Evolutionary conservation across 1,140 invertebrate genomes (phyloP), one percentile per base, ranked within the genome.

Genomic region (Rhizoglyphus robini): DNA sequence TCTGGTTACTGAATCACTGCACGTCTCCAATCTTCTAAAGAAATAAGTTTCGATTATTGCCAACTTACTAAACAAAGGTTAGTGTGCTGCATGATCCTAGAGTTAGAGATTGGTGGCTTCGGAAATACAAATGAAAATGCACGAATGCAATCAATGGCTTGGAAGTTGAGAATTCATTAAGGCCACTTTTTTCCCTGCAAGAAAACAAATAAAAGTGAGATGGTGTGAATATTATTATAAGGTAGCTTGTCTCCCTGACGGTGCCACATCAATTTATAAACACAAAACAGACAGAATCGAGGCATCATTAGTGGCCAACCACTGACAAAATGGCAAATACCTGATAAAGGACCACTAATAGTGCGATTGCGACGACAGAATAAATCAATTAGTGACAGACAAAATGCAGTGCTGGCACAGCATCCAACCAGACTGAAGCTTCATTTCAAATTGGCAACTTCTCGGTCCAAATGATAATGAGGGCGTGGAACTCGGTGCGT

Each of bases 1-100:
- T 69, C 87, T 88, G 71, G 88, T 91, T 79, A 94, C 88, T 70
- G 89, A 92, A n/a, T n/a, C n/a, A n/a, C n/a, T n/a, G n/a, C n/a
- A 78, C 90, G 82, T 82, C 93, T 94, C 80, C 91, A 83, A 75
- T 88, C 88, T 81, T 82, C 48, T 25, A 51, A 51, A 23, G 29
- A 49, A 49, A 20, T 23, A 8, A 8, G 18, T 8, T 11, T 41
- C 18, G 36, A 11, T 41, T 41, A 18, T 11, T 18, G 8, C 18
- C 8, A 18, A 41, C 18, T 41, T 8, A 41, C 36, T 41, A 18
- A 41, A 41, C 36, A 41, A 18, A 18, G 8, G 8, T 49, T 5
- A 4, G 47, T 51, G 18, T 23, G 48, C 29, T 20, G n/a, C n/a
- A n/a, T n/a, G 15, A 23, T 49, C 36, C 8, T 41, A 11, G 36